Conservation (phyloP, 2,113 vertebrate genomes). For the Rhodinocichla rosea region DNA sequence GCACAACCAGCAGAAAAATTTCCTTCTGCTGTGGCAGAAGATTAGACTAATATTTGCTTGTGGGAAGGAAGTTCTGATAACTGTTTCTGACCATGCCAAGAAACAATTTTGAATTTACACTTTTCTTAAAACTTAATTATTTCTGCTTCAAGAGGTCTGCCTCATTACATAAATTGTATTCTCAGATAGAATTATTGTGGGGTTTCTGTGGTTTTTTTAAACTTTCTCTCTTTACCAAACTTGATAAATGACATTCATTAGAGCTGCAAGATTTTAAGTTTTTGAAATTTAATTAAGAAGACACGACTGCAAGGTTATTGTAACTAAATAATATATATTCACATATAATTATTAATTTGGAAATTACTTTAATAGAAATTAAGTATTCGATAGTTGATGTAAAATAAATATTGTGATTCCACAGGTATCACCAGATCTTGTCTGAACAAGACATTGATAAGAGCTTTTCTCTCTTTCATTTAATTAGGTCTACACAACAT, state of each 20-base stretch:
- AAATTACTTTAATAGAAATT: background rate
- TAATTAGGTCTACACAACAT: background rate
- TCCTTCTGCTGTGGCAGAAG: background rate
- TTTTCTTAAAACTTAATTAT: background rate
- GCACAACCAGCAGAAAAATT: background rate
- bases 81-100: background rate
- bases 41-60: background rate
- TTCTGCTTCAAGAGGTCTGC: background rate
- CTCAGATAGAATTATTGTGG: background rate
- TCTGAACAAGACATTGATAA: background rate
- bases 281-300: background rate
- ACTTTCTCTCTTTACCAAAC: background rate
- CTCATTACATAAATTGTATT: background rate
- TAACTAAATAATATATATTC: background rate
- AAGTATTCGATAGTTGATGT: background rate
- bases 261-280: background rate
- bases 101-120: background rate
- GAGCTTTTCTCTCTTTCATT: background rate
- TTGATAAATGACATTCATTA: background rate
- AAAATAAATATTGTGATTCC: background rate
- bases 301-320: background rate
- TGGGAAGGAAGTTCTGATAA: background rate
- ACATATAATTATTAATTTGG: background rate
- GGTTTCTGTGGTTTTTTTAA: rapidly evolving
- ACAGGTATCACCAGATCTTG: background rate